Conservation (phyloP, 2,113 vertebrate genomes). For the Scomber japonicus region DNA sequence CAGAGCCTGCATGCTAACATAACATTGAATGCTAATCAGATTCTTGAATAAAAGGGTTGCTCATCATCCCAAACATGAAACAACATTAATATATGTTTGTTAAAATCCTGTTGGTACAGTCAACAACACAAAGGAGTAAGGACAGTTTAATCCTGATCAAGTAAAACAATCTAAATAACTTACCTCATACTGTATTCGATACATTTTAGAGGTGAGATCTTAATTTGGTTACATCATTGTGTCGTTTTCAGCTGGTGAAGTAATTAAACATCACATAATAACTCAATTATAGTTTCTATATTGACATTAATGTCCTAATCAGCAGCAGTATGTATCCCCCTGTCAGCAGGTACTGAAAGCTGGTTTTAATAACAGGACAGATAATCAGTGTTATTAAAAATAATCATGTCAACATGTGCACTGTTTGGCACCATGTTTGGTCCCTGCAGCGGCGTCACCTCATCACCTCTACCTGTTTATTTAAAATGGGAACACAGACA, state of each 20-base stretch:
- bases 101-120: constrained; percentile 20
- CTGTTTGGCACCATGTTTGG: neutral
- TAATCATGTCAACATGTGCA: neutral
- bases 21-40: constrained; percentile 43
- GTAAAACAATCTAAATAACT: too few species aligned
- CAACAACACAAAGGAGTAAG: constrained; percentile 11
- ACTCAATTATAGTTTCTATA: neutral
- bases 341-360: neutral
- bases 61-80: constrained; percentile 15
- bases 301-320: neutral
- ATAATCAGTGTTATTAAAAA: too few species aligned
- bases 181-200: too few species aligned
- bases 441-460: neutral
- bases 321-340: neutral
- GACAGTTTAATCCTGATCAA: neutral
- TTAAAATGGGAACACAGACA: neutral
- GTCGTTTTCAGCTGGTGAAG: neutral
- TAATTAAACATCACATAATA: neutral
- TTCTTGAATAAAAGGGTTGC: constrained; percentile 17
- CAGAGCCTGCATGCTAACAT: constrained; percentile 69
- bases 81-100: constrained; percentile 38
- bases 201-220: too few species aligned
- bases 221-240: too few species aligned
- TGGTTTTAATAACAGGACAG: neutral
- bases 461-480: neutral